phyloP scores from a whole-genome alignment of 2,113 vertebrate species.

The Rhinolophus sinicus region DNA sequence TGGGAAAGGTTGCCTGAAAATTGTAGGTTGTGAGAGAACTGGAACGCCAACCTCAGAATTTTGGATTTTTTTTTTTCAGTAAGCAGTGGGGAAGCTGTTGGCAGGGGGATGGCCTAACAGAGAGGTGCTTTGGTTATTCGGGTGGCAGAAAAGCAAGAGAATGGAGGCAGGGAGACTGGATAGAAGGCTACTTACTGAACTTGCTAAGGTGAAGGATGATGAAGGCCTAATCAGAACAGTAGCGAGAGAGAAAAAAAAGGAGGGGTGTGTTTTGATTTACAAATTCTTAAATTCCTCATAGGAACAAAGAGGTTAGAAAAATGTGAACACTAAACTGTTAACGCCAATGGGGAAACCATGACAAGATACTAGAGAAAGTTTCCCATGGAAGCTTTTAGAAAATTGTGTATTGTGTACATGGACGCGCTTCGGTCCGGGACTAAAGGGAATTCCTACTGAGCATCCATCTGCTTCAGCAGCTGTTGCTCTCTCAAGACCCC shows the following conservation, averaged over 20 bases:
- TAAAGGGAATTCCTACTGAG: background rate
- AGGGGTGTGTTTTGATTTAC: background rate
- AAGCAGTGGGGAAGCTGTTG: background rate
- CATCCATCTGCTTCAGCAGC: background rate
- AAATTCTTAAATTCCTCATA: background rate
- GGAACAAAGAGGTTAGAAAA: background rate
- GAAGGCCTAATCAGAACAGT: background rate
- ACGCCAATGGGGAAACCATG: background rate
- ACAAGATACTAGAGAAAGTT: background rate
- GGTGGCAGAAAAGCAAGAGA: background rate
- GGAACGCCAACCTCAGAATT: background rate
- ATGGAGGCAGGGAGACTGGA: background rate
- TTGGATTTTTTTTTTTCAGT: background rate
- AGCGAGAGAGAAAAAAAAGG: background rate
- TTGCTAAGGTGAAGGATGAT: background rate
- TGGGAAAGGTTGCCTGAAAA: background rate
- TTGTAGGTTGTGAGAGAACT: background rate
- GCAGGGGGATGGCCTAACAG: background rate
- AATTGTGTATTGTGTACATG: background rate
- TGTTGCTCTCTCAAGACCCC: constrained; percentile 1
- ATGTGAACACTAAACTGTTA: background rate
- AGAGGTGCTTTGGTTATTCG: background rate
- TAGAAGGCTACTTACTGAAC: background rate
- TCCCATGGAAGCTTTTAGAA: background rate
- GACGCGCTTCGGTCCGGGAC: background rate